Conservation (phyloP, 1,140 invertebrate species). For the Theocolax elegans region DNA sequence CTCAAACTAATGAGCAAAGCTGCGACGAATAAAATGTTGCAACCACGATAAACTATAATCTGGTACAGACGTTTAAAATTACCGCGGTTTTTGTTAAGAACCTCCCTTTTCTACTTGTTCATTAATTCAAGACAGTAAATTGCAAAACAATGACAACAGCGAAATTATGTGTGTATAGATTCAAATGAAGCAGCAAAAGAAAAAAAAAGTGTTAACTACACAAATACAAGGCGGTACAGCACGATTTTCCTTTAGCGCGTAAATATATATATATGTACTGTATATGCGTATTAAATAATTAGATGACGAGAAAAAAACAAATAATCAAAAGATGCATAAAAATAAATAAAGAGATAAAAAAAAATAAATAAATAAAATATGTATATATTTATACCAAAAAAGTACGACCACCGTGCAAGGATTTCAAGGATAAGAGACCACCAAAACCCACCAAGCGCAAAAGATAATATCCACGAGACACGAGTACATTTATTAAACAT, state of each 20-base stretch:
- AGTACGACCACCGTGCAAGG: slow-evolving; percentile 64
- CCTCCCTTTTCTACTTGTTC: no score
- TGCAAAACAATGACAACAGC: no score
- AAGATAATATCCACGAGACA: slow-evolving; percentile 66
- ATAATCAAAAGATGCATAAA: slow-evolving; percentile 23
- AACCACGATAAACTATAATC: neutral
- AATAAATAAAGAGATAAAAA: slow-evolving; percentile 43
- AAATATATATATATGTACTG: no score
- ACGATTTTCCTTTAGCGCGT: slow-evolving; percentile 22
- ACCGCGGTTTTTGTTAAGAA: no score
- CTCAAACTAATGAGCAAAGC: slow-evolving; percentile 29
- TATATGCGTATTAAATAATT: no score
- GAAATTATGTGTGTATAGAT: no score
- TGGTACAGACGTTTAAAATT: neutral
- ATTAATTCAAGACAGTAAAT: no score
- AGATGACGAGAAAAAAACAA: slow-evolving; percentile 28
- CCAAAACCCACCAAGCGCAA: slow-evolving; percentile 66
- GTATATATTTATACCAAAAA: no score
- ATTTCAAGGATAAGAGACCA: slow-evolving; percentile 62
- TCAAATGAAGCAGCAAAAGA: no score
- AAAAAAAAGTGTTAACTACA: no score
- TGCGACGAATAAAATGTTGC: slow-evolving; percentile 26
- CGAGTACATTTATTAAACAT: slow-evolving; percentile 68
- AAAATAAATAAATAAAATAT: slow-evolving; percentile 31
- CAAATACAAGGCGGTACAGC: no score